phyloP scores from a whole-genome alignment of 2,797 vertebrate species.

The Acomys russatus region DNA sequence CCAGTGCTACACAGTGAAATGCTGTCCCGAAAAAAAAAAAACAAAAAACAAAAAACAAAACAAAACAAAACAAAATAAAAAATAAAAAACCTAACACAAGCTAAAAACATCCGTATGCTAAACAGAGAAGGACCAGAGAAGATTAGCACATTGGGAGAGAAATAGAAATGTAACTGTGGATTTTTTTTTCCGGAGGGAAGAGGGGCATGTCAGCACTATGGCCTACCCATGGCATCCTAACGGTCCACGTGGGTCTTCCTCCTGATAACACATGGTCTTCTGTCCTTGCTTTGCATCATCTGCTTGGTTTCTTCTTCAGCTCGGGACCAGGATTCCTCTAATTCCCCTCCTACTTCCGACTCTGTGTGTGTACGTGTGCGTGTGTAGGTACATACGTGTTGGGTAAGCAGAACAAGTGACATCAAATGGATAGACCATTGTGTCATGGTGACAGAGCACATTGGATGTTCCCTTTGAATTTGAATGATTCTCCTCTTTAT shows the following conservation, averaged over 20 bases:
- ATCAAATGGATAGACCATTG: not conserved
- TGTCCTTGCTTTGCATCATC: not conserved
- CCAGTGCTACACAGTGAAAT: too few species aligned
- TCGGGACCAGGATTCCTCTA: not conserved
- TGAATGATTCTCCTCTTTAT: conserved; percentile 27
- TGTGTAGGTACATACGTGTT: too few species aligned
- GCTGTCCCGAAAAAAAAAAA: too few species aligned
- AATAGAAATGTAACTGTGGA: not conserved
- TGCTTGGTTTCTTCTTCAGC: not conserved
- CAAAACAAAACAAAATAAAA: too few species aligned
- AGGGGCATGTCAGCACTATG: not conserved
- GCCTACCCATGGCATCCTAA: not conserved
- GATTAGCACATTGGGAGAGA: not conserved
- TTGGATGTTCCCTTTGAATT: conserved; percentile 59
- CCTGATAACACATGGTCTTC: not conserved
- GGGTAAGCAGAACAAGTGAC: not conserved
- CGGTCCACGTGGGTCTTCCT: not conserved
- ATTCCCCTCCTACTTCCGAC: not conserved
- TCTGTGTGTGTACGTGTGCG: too few species aligned
- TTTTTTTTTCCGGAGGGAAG: not conserved
- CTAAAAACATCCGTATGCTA: not conserved
- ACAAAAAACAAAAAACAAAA: too few species aligned
- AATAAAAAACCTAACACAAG: too few species aligned
- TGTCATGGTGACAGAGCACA: not conserved
- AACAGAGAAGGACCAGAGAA: not conserved